Conservation (phyloP, 2,888 invertebrate species). For the Pycnomerus fuliginosus region DNA sequence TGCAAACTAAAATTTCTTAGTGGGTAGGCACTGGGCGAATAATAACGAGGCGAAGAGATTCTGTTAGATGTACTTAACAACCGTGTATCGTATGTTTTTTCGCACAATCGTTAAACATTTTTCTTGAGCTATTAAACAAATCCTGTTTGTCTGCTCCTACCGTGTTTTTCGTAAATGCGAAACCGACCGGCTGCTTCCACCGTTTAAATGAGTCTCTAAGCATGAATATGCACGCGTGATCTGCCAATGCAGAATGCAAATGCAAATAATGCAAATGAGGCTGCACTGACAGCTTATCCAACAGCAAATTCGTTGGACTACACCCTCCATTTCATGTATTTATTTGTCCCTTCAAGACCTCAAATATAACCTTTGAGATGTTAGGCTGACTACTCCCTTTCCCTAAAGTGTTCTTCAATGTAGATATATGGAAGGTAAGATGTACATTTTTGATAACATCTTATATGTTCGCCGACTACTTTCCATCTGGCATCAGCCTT, state of each 20-base stretch:
- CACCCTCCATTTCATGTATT: too few species aligned
- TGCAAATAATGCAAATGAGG: background rate
- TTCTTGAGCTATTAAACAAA: too few species aligned
- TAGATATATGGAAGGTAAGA: background rate
- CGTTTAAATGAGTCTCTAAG: background rate
- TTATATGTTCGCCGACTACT: background rate
- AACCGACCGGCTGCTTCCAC: background rate
- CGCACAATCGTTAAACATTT: too few species aligned
- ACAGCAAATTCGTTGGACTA: background rate
- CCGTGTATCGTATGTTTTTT: too few species aligned
- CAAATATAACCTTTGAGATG: background rate
- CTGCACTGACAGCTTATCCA: background rate
- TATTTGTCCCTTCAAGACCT: background rate
- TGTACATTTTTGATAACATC: background rate
- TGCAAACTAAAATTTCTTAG: too few species aligned
- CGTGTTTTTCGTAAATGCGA: background rate
- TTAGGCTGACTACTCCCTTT: background rate
- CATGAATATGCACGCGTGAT: background rate
- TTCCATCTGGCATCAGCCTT: background rate
- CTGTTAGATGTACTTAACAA: too few species aligned
- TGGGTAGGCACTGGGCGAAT: too few species aligned
- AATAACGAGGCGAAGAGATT: too few species aligned
- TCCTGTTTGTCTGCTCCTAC: too few species aligned
- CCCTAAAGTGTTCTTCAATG: background rate
- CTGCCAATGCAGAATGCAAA: too few species aligned